Conservation (phyloP, 2,797 vertebrate species). For the Gadopsis bispinosus region DNA sequence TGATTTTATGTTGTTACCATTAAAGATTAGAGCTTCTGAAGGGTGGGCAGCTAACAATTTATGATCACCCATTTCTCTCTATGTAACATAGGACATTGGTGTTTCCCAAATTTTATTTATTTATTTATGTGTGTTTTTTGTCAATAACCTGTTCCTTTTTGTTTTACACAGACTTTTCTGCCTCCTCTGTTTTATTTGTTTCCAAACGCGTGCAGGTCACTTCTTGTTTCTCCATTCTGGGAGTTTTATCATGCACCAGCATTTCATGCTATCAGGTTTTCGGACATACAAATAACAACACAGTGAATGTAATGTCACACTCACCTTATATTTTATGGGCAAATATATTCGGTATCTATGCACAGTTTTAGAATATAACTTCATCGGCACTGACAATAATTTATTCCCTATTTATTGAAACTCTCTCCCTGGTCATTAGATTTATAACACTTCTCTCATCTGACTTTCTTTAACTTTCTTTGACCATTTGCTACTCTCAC, state of each 20-base stretch:
- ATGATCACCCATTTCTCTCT: neutral
- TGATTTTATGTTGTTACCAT: neutral
- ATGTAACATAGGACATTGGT: neutral
- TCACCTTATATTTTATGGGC: neutral
- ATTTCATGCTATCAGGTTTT: neutral
- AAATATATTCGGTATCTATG: neutral
- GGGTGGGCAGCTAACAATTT: neutral
- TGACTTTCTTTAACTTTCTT: no score
- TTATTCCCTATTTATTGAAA: conserved; percentile 6
- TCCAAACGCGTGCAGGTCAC: conserved; percentile 23
- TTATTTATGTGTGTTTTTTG: neutral
- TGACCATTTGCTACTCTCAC: no score
- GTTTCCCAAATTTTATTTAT: neutral
- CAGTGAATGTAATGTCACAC: conserved; percentile 4
- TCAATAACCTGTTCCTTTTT: conserved; percentile 1
- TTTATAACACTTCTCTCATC: neutral
- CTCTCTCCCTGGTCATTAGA: conserved; percentile 26
- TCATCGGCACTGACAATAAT: neutral
- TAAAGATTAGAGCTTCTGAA: neutral
- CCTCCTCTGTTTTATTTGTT: conserved; percentile 17
- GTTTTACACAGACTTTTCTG: neutral
- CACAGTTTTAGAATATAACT: conserved; percentile 11
- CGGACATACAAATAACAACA: neutral
- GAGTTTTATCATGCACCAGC: neutral
- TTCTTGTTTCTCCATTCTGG: neutral